These are phyloP conservation scores for Hippopotamus amphibius DNA, from an alignment of 2,113 vertebrate species.

Conservation along the genomic window DNA sequence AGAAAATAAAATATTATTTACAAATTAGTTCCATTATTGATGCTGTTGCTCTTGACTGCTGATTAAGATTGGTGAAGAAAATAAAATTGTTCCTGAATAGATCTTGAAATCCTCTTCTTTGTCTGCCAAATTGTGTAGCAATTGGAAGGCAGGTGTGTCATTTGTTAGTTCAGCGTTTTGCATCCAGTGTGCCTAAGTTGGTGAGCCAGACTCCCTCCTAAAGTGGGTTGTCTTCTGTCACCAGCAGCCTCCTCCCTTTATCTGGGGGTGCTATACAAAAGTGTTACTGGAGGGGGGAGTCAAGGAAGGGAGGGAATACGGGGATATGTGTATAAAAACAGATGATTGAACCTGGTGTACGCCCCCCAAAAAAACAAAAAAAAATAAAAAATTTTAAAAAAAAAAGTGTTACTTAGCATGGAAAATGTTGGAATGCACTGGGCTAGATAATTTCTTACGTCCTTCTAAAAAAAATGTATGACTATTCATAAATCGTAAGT, in stretches of 20 bases:
- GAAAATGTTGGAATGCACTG: constrained; percentile 19
- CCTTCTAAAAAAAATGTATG: background rate
- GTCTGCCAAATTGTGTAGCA: background rate
- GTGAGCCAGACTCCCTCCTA: background rate
- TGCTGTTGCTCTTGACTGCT: constrained; percentile 24
- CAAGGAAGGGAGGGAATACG: no score
- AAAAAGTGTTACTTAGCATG: background rate
- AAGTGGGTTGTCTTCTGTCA: background rate
- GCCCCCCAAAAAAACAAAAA: no score
- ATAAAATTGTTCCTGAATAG: constrained; percentile 16
- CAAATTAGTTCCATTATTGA: constrained; percentile 36
- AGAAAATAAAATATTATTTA: constrained; percentile 59
- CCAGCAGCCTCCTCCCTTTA: background rate
- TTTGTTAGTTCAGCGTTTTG: constrained; percentile 19
- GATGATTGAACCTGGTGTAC: no score
- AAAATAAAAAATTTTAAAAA: background rate
- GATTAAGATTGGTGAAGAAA: constrained; percentile 44
- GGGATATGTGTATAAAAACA: no score
- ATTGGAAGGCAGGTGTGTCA: background rate
- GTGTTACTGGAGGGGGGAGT: no score
- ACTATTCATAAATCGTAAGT: background rate
- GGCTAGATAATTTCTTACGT: background rate
- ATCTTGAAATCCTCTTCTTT: background rate
- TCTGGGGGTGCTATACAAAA: background rate
- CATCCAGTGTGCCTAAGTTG: background rate